These are phyloP conservation scores for Antheraea yamamai DNA, from an alignment of 2,888 invertebrate genomes.

Conservation along the genomic window DNA sequence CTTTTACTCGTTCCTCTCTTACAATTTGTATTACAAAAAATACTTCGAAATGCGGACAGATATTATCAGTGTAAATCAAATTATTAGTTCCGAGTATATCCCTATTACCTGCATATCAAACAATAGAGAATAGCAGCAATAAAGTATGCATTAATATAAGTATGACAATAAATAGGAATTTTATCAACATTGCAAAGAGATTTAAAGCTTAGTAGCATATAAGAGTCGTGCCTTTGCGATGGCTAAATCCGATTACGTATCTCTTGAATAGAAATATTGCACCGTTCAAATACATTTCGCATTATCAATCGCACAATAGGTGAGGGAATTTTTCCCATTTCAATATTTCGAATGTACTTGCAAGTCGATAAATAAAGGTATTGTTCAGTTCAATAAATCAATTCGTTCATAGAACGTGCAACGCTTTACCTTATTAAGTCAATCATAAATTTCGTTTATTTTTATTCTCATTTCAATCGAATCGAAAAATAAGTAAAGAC, in stretches of 20 bases:
- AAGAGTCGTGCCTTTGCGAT: constrained; percentile 15
- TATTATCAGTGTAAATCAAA: neutral
- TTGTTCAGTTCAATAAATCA: neutral
- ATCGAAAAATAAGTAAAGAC: neutral
- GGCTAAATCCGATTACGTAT: constrained; percentile 16
- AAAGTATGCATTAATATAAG: neutral
- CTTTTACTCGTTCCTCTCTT: too few species aligned
- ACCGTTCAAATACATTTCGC: constrained; percentile 4
- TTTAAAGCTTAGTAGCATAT: neutral
- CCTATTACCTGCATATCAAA: neutral
- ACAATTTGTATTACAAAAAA: neutral
- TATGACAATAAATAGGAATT: neutral
- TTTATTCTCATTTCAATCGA: neutral
- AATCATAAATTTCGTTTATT: neutral
- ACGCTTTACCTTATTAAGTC: neutral
- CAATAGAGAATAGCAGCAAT: neutral
- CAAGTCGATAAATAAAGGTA: neutral
- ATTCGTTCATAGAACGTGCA: neutral
- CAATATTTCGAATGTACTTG: neutral
- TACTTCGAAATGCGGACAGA: neutral
- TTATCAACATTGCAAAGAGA: constrained; percentile 4
- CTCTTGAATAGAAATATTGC: constrained; percentile 8
- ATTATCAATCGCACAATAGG: constrained; percentile 1
- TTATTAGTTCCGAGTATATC: neutral
- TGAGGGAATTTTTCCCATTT: neutral